Evolutionary conservation across 2,888 invertebrate species (phyloP).

Genomic region (Hemaris fuciformis): DNA sequence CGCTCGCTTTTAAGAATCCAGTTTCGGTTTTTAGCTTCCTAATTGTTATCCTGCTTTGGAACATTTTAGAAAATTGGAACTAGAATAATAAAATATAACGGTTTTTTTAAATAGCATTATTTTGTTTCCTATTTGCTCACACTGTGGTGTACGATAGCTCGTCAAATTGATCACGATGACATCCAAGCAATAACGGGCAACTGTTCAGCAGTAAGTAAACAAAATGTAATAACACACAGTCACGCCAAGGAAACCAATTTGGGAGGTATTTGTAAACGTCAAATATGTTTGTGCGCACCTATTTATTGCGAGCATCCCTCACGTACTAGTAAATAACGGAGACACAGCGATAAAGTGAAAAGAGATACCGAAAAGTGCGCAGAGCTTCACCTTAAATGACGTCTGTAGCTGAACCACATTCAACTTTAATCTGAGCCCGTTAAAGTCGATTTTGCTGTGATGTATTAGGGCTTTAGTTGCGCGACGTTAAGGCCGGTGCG

Average conservation of each 20-base stretch:
- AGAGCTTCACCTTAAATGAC: slow-evolving; percentile 58
- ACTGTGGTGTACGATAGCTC: neutral
- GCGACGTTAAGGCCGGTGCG: slow-evolving; percentile 56
- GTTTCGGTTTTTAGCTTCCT: neutral
- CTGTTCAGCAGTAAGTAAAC: slow-evolving; percentile 66
- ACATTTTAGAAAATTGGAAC: neutral
- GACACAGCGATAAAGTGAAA: slow-evolving; percentile 79
- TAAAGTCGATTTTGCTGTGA: slow-evolving; percentile 55
- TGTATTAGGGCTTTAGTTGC: slow-evolving; percentile 41
- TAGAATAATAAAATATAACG: neutral
- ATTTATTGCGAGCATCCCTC: slow-evolving; percentile 80
- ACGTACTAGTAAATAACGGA: slow-evolving; percentile 79
- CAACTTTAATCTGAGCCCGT: slow-evolving; percentile 38
- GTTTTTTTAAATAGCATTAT: neutral
- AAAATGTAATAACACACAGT: slow-evolving; percentile 74
- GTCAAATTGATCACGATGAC: neutral
- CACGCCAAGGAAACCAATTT: slow-evolving; percentile 77
- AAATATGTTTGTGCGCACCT: slow-evolving; percentile 79
- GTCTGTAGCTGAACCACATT: slow-evolving; percentile 37
- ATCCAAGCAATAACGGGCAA: slow-evolving; percentile 38
- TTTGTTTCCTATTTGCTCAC: neutral
- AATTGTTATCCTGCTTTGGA: neutral
- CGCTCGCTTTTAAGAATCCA: neutral
- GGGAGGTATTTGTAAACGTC: slow-evolving; percentile 78
- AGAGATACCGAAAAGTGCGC: slow-evolving; percentile 69